These are phyloP conservation scores for Acanthochromis polyacanthus DNA, from an alignment of 2,113 vertebrate genomes.

Conservation along the genomic window DNA sequence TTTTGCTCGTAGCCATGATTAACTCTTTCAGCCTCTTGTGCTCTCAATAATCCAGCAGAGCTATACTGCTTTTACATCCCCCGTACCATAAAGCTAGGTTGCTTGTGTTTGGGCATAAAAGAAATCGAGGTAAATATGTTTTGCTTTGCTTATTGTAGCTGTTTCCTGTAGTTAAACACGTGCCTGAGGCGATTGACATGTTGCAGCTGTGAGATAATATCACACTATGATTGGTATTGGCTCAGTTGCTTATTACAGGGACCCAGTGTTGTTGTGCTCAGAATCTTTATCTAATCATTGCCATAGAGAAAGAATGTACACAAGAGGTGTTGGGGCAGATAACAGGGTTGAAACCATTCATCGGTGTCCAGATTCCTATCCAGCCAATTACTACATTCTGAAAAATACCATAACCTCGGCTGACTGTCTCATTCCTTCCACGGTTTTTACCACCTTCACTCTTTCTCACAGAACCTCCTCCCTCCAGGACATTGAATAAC, in stretches of 20 bases:
- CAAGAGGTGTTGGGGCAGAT: constrained; percentile 1
- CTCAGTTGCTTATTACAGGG: constrained; percentile 36
- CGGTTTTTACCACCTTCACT: background rate
- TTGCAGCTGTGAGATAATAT: constrained; percentile 19
- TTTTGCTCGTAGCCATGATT: constrained; percentile 38
- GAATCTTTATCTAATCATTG: constrained; percentile 43
- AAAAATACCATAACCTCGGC: constrained; percentile 7
- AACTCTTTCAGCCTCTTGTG: constrained; percentile 35
- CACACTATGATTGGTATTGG: constrained; percentile 26
- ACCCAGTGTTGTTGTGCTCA: constrained; percentile 24
- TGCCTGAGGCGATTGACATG: background rate
- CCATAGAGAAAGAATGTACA: background rate
- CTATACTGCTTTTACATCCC: background rate
- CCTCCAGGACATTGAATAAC: background rate
- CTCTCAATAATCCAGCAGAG: constrained; percentile 6
- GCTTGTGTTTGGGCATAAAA: background rate
- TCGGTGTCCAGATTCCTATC: constrained; percentile 26
- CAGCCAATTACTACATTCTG: background rate
- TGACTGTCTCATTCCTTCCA: constrained; percentile 11
- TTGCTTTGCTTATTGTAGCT: background rate
- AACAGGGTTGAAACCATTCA: constrained; percentile 41
- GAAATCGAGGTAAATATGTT: background rate
- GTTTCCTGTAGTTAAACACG: background rate
- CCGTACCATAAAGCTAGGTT: background rate
- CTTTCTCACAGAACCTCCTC: background rate